phyloP scores from a whole-genome alignment of 2,113 vertebrate species.

The Cyanoramphus novaezelandiae region DNA sequence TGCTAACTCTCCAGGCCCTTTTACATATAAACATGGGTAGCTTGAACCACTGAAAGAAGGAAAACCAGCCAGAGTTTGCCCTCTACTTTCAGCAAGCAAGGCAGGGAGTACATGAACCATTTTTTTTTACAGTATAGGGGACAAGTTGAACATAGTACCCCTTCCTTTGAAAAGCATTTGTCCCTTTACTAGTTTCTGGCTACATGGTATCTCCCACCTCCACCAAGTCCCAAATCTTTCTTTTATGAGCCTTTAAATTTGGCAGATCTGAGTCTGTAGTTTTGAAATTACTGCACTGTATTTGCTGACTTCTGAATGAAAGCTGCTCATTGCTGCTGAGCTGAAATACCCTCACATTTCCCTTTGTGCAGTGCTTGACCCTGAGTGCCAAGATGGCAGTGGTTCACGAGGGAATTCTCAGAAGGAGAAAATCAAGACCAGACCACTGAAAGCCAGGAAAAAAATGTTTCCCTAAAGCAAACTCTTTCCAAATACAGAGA shows the following conservation, averaged over 20 bases:
- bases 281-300: not conserved
- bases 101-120: not conserved
- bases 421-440: slow-evolving; percentile 22
- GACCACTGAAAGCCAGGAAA: not conserved
- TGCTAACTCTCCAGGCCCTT: not conserved
- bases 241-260: not conserved
- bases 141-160: not conserved
- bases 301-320: not conserved
- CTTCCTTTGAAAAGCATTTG: not conserved
- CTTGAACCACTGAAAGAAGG: not conserved
- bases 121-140: not conserved
- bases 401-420: not conserved
- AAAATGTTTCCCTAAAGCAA: slow-evolving; percentile 12
- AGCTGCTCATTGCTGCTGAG: not conserved
- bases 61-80: not conserved
- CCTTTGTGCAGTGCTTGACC: not conserved
- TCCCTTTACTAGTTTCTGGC: not conserved
- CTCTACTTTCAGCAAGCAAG: not conserved
- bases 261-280: not conserved
- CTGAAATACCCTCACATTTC: not conserved
- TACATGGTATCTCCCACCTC: not conserved
- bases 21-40: not conserved
- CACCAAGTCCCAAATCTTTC: not conserved
- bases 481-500: not conserved
- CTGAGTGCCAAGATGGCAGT: not conserved